Evolutionary conservation across 2,797 vertebrate species (phyloP).

Genomic region (Eupleurogrammus muticus): DNA sequence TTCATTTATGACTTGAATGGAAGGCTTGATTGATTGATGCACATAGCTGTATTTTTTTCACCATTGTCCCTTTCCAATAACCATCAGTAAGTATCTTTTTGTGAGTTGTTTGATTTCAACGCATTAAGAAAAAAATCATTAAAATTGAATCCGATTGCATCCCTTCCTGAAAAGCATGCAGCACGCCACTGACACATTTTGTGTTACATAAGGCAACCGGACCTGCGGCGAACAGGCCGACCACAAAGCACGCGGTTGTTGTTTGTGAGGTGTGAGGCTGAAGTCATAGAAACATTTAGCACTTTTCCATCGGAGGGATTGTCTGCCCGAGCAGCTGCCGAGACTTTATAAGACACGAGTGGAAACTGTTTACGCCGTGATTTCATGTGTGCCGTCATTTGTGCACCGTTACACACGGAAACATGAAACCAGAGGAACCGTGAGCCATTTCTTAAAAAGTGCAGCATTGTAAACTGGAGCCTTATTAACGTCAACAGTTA

Average conservation of each 20-base stretch:
- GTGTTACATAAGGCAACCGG: conserved; percentile 16
- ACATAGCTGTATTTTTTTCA: not conserved
- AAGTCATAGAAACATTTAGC: conserved; percentile 26
- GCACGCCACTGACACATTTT: not conserved
- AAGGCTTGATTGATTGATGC: not conserved
- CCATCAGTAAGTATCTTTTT: not conserved
- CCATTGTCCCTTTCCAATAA: not conserved
- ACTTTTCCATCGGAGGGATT: conserved; percentile 26
- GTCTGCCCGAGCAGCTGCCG: conserved; percentile 20
- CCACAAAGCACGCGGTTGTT: not conserved
- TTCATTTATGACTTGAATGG: not conserved
- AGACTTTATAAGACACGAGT: conserved; percentile 21
- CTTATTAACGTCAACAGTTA: not conserved
- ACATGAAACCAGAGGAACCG: not conserved
- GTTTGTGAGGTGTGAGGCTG: conserved; percentile 25
- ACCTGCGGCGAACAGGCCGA: not conserved
- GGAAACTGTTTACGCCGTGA: conserved; percentile 46
- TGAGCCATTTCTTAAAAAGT: conserved; percentile 1
- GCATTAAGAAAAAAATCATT: not conserved
- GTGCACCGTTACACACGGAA: not conserved
- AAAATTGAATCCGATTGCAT: not conserved
- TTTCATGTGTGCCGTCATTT: conserved; percentile 1
- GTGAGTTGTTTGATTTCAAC: not conserved
- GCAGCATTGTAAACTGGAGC: too few relatives aligned
- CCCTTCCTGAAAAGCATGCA: not conserved